A percentile compares a stretch with the other conserved stretches of the same genome.
Evolutionary conservation across 2,888 invertebrate genomes (phyloP).

Genomic region (Glaucopsyche alexis): DNA sequence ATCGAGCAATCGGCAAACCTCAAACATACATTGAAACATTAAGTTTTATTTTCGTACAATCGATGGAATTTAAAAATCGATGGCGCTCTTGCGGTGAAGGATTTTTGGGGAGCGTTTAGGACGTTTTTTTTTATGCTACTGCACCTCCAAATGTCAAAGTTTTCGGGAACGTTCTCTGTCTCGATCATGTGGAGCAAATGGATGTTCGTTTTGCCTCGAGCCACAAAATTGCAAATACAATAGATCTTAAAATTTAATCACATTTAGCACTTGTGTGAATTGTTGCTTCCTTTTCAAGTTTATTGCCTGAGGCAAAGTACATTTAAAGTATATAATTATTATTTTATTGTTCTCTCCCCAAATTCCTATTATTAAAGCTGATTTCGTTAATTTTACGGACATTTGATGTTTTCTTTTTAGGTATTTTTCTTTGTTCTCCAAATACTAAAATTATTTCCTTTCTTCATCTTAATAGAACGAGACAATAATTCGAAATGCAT

Average conservation of each 20-base stretch:
- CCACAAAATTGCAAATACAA: neutral
- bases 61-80: too few species aligned
- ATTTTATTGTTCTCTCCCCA: neutral
- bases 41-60: too few species aligned
- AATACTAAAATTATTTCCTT: too few species aligned
- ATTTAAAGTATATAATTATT: neutral
- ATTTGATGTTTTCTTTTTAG: neutral
- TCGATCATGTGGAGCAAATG: neutral
- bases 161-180: neutral
- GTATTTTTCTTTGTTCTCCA: too few species aligned
- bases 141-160: neutral
- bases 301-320: neutral
- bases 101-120: conserved; percentile 6
- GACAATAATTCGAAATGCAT: conserved; percentile 16
- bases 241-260: neutral
- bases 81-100: neutral
- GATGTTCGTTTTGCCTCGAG: neutral
- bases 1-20: neutral
- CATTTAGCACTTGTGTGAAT: neutral
- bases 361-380: too few species aligned
- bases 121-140: conserved; percentile 1
- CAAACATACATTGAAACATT: too few species aligned
- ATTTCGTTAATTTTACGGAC: too few species aligned
- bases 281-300: neutral
- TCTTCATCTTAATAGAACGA: neutral